A percentile compares a stretch with the other conserved stretches of the same genome.
Evolutionary conservation across 1,140 invertebrate species (phyloP).

Genomic region (Paraescarpia echinospica): DNA sequence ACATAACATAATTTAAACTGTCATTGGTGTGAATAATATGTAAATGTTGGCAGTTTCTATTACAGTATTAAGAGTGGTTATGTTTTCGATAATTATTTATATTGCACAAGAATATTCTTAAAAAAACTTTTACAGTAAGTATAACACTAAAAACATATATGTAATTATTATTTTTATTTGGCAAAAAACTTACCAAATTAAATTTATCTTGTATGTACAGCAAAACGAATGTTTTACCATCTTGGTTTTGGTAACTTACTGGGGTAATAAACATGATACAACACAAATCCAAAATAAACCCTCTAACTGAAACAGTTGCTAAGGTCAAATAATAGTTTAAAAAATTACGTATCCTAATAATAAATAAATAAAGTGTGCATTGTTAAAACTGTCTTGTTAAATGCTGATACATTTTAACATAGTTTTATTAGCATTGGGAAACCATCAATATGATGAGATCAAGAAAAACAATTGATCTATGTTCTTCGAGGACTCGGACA

Average conservation of each 20-base stretch:
- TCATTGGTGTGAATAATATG: not conserved
- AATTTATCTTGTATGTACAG: no score
- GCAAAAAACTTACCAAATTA: no score
- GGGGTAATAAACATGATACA: no score
- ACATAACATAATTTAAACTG: not conserved
- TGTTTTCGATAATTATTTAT: not conserved
- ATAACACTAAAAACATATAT: no score
- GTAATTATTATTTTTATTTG: no score
- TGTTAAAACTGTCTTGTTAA: not conserved
- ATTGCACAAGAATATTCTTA: not conserved
- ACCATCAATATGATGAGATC: not conserved
- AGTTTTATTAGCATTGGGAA: not conserved
- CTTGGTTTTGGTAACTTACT: no score
- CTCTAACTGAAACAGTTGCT: no score
- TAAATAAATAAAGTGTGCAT: not conserved
- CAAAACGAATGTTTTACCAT: no score
- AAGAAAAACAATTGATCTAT: not conserved
- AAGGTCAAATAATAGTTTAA: not conserved
- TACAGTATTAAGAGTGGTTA: not conserved
- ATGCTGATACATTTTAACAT: not conserved
- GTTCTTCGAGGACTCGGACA: not conserved
- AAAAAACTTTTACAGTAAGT: no score
- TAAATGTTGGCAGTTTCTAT: not conserved
- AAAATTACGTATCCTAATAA: not conserved
- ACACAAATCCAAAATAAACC: no score